Evolutionary conservation across 2,888 invertebrate species (phyloP), one percentile per base, ranked within the genome.

Genomic region (Scelioninae gen. 1): DNA sequence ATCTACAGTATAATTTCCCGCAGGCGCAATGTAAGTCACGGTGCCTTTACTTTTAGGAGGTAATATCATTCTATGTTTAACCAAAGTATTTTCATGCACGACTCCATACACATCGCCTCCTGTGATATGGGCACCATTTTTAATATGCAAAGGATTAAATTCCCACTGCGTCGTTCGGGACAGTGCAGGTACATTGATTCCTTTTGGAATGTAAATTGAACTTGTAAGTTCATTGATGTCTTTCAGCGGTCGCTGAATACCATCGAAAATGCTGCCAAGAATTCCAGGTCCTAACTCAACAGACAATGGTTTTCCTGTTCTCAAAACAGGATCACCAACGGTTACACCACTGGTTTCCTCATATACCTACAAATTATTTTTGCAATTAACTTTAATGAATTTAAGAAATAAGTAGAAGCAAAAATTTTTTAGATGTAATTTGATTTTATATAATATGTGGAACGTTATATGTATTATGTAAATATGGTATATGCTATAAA

Each of bases 191-290:
- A 97, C 96, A 93, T 99, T 99, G 62, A 99, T 95, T 93, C 99
- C 99, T 94, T 99, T 99, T 53, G 99, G 99, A 93, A 99, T 99
- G 95, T 99, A 99, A 93, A 99, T 99, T 91, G 98, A 98, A 91
- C 95, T 94, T 0, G 98, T 98, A 84, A 98, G 93, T 91, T 98
- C 98, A 91, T 96, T 95, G 93, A 99, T 99, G 93, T 98, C 99
- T 93, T 97, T 98, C 90, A 99, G 93, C 0, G 99, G 99, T 91
- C 99, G 96, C 93, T 99, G 99, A 93, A 99, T 99, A 94, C 99
- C 99, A 93, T 99, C 99, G 93, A 99, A 99, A 94, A 99, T 99
- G 92, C 98, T 98, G 86, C 98, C 98, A 95, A 99, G 96, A 93
- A 99, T 99, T 91, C 99, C 99, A 63, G 99, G 99, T 7, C 99